These are phyloP conservation scores for Dermolepida albohirtum DNA, from an alignment of 2,888 invertebrate species.

Conservation along the genomic window DNA sequence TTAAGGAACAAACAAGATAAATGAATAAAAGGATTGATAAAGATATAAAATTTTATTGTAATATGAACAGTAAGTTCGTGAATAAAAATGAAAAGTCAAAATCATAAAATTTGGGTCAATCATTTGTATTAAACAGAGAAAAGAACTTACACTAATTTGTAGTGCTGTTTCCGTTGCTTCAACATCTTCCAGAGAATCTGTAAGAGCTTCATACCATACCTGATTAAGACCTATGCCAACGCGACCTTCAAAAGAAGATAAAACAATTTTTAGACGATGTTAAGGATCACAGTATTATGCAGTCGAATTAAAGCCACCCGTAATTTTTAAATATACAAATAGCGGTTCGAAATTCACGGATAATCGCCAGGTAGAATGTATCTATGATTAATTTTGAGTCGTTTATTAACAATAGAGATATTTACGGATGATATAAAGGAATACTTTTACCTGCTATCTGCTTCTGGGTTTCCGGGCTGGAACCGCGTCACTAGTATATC, in stretches of 20 bases:
- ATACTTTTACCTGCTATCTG: no score
- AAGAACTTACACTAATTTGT: slow-evolving; percentile 67
- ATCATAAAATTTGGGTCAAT: slow-evolving; percentile 41
- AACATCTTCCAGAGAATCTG: slow-evolving; percentile 67
- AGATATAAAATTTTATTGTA: no score
- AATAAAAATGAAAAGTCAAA: slow-evolving; percentile 68
- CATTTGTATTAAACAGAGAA: background rate
- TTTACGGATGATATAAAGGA: no score
- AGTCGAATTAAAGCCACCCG: no score
- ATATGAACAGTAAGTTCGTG: no score
- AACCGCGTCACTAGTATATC: no score
- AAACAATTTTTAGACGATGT: background rate
- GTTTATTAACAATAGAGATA: no score
- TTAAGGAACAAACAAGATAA: no score
- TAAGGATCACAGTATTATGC: background rate
- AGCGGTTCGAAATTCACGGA: background rate
- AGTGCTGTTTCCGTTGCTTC: slow-evolving; percentile 71
- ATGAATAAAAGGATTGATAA: no score
- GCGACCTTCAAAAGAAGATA: slow-evolving; percentile 64
- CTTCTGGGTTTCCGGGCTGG: no score
- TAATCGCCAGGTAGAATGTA: no score
- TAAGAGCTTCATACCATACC: slow-evolving; percentile 72
- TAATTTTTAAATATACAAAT: background rate
- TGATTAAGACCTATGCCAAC: slow-evolving; percentile 73
- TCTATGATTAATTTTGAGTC: no score